Base-by-base conservation (phyloP, 1,140 invertebrate species). In the Oreohelix idahoensis region DNA sequence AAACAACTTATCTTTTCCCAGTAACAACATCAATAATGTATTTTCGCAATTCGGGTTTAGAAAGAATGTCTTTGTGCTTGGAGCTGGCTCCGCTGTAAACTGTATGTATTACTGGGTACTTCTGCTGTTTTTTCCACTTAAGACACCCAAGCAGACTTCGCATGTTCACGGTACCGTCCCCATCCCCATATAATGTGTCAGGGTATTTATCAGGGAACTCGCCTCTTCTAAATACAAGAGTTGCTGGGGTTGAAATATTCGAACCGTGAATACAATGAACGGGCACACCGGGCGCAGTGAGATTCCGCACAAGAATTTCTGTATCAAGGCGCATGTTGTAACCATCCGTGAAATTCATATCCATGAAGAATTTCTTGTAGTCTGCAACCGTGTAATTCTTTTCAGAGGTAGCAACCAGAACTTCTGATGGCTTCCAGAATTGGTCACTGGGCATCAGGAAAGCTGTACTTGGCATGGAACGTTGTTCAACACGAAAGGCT, bases 91-190 rank as follows among this genome's bases (percentile, higher is more conserved):
- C 45, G 17, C 45, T 49, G 45, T 49, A 49, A 49, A 49, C 45
- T 49, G 8, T 49, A 78, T 94, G 92, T 88, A 95, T 95, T 53
- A 97, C 94, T 17, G 76, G 42, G 39, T 86, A 94, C 83, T 94
- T 94, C 88, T 96, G 95, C 78, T 91, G 84, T 17, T 87, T 85
- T 51, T 83, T 39, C 97, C 97, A 98, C 79, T 94, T 93, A 36
- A 94, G 90, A 92, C 97, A 98, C 10, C 95, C 97, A 84, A 94
- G 92, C 17, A 98, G 94, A 86, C 97, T 98, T 81, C 96, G 94
- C 73, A 95, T 89, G 93, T 99, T 99, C 0, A 99, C 98, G 0
- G 98, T 99, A n/a, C 98, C 98, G 93, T 99, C 98, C 0, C 98
- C 98, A 91, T 98, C 95, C 1, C 97, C 98, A 79, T 93, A 93